Evolutionary conservation across 2,888 invertebrate species (phyloP), one percentile per base, ranked within the genome.

Genomic region (Ommatoiulus sabulosus): DNA sequence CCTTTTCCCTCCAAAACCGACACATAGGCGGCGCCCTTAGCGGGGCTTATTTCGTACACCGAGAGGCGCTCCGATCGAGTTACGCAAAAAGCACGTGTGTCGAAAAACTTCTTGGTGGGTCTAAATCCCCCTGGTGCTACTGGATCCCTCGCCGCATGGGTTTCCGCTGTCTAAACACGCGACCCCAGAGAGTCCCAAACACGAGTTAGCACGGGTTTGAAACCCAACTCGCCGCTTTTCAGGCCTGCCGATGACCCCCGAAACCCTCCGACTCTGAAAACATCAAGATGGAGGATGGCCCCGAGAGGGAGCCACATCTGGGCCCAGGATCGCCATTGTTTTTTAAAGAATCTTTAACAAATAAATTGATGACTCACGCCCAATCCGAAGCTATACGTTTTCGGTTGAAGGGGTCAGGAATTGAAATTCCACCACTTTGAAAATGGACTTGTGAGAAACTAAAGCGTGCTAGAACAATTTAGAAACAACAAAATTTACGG

Each of bases 161-260:
- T 72, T 72, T 72, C 72, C 72, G 24, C 72, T 72, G 72, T 72
- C 72, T 72, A 72, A 72, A 72, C 72, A 72, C 24, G 72, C 72
- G 72, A 72, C 24, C 72, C 72, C 72, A 72, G 52, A 52, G 52
- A 52, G 52, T 52, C 52, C 52, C 52, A 52, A 35, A 24, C 72
- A 24, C 24, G 24, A n/a, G 24, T 24, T 24, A 72, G 24, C 72
- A 72, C 72, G 72, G 72, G 72, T 72, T 72, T 72, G 72, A 72
- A 72, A 72, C 72, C 72, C 24, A 72, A 72, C 72, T 72, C 72
- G 72, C 24, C 72, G 72, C 72, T 72, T 72, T 72, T 24, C 10
- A 63, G 24, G 8, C 24, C 72, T 24, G 72, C 24, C 72, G 72
- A 24, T 72, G 72, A 72, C 72, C 72, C 24, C 72, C 7, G n/a